Conservation (phyloP, 2,888 invertebrate species). For the Crematogaster levior region DNA sequence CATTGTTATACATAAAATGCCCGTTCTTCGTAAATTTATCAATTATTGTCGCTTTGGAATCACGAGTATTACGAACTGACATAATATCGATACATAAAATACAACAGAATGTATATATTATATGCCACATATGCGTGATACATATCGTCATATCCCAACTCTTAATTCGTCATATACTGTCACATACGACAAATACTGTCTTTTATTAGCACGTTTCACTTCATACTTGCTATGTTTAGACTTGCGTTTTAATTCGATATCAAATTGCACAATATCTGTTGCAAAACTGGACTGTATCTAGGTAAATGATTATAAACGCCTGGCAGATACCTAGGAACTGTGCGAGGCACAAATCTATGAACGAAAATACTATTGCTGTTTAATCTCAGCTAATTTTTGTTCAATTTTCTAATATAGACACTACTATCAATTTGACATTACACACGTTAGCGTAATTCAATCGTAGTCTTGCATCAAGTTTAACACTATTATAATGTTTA, state of each 20-base stretch:
- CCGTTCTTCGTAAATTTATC: neutral
- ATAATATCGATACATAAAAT: neutral
- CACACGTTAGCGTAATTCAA: neutral
- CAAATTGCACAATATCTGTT: neutral
- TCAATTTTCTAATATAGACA: conserved; percentile 8
- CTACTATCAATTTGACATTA: neutral
- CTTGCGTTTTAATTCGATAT: neutral
- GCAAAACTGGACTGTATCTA: neutral
- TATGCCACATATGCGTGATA: neutral
- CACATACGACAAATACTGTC: neutral
- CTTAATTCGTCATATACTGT: neutral
- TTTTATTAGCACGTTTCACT: neutral
- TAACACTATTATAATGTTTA: conserved; percentile 77
- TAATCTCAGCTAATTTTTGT: conserved; percentile 35
- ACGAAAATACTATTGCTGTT: conserved; percentile 24
- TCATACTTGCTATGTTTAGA: conserved; percentile 1
- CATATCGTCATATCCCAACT: neutral
- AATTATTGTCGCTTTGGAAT: neutral
- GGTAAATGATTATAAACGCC: neutral
- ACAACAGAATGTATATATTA: neutral
- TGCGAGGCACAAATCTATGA: conserved; percentile 38
- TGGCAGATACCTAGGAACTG: conserved; percentile 63
- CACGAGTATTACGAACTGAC: neutral
- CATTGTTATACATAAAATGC: neutral
- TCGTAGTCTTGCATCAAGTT: neutral